phyloP scores from a whole-genome alignment of 1,140 invertebrate genomes.

The Anastrepha obliqua region DNA sequence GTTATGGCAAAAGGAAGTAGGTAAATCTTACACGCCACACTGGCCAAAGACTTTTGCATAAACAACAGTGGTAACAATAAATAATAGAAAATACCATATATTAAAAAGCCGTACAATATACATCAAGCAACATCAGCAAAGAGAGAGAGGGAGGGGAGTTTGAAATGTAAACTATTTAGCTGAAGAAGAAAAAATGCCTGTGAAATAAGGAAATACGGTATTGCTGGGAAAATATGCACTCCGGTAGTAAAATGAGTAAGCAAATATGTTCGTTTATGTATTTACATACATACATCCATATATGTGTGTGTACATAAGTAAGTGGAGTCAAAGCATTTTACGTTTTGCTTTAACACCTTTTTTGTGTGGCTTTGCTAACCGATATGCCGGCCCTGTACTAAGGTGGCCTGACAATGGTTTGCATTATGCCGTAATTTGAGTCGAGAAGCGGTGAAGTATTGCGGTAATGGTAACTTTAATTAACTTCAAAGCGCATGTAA shows the following conservation, averaged over 20 bases:
- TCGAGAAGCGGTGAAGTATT: neutral
- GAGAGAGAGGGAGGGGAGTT: neutral
- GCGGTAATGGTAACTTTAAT: neutral
- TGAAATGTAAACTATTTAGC: neutral
- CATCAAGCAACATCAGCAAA: neutral
- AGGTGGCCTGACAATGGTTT: neutral
- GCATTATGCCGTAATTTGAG: conserved; percentile 30
- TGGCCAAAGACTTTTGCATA: conserved; percentile 13
- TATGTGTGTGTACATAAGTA: neutral
- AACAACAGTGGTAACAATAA: conserved; percentile 8
- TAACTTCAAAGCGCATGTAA: conserved; percentile 23
- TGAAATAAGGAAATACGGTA: conserved; percentile 40
- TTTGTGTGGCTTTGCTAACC: conserved; percentile 37
- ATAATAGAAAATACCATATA: conserved; percentile 25
- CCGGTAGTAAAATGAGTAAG: conserved; percentile 23
- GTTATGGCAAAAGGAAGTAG: neutral
- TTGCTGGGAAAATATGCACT: conserved; percentile 44
- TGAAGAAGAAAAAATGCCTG: neutral
- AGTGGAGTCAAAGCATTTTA: neutral
- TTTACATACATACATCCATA: neutral
- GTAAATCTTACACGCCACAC: neutral
- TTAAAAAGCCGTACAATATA: conserved; percentile 15
- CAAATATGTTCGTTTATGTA: neutral
- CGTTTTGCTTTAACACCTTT: conserved; percentile 45
- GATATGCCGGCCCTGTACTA: neutral